Percentiles rank a stretch among this genome's conserved stretches.
These are phyloP conservation scores for Sarcophaga bullata DNA, from an alignment of 1,140 invertebrate genomes.

Conservation along the genomic window DNA sequence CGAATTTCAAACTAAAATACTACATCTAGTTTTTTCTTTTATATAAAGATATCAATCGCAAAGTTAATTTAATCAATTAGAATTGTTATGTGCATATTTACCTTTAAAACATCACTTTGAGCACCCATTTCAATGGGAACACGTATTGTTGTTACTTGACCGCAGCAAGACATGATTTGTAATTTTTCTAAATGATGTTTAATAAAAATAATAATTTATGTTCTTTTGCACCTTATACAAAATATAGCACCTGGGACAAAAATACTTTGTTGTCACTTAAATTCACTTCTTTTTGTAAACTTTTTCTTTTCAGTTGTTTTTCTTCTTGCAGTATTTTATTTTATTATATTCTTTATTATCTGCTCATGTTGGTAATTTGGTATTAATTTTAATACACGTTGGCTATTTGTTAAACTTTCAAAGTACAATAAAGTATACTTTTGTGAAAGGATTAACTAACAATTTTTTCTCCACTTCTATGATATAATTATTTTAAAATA, in stretches of 20 bases:
- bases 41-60: neutral
- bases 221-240: neutral
- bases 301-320: neutral
- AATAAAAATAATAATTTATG: constrained; percentile 1
- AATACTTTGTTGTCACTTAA: neutral
- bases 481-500: no score
- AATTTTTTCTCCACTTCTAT: no score
- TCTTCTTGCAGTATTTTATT: neutral
- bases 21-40: neutral
- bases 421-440: no score
- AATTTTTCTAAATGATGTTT: constrained; percentile 7
- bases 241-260: neutral
- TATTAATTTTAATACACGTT: neutral
- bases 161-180: constrained; percentile 72
- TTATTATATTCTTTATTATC: constrained; percentile 4
- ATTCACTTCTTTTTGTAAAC: neutral
- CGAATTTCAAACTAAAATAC: no score
- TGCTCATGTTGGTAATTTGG: constrained; percentile 9
- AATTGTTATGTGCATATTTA: constrained; percentile 65
- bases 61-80: constrained; percentile 20
- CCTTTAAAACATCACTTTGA: constrained; percentile 83
- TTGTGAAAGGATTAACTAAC: no score
- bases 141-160: constrained; percentile 73
- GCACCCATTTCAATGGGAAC: constrained; percentile 79
- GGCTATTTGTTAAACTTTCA: neutral